Percentiles rank a stretch among this genome's conserved stretches.
Evolutionary conservation across 2,113 vertebrate species (phyloP).

Genomic region (Rhineura floridana): DNA sequence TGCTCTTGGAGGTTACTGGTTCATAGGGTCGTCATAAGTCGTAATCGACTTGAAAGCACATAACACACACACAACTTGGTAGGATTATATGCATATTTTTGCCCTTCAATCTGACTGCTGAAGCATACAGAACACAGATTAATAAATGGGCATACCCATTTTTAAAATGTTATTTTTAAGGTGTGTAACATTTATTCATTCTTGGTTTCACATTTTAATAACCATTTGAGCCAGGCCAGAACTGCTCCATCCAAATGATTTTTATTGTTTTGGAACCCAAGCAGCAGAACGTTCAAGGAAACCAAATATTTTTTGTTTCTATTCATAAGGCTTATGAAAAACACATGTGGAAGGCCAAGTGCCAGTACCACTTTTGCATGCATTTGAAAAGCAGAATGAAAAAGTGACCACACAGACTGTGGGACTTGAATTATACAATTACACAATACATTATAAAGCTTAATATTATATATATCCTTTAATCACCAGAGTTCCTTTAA

Average conservation of each 20-base stretch:
- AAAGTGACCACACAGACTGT: conserved; percentile 40
- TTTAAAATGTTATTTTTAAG: not conserved
- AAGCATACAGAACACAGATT: conserved; percentile 19
- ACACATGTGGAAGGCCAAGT: not conserved
- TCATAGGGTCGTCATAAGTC: too few relatives aligned
- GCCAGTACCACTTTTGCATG: not conserved
- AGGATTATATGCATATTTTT: conserved; percentile 33
- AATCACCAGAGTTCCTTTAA: conserved; percentile 48
- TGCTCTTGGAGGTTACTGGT: too few relatives aligned
- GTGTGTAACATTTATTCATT: not conserved
- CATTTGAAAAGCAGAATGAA: conserved; percentile 24
- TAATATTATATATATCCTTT: conserved; percentile 52
- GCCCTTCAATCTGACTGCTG: conserved; percentile 34
- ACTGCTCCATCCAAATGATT: not conserved
- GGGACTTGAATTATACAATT: conserved; percentile 27
- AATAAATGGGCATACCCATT: not conserved
- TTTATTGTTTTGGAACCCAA: conserved; percentile 43
- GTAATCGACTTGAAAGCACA: too few relatives aligned
- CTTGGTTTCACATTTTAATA: conserved; percentile 11
- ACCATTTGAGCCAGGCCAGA: conserved; percentile 5
- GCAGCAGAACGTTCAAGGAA: conserved; percentile 25
- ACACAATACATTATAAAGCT: conserved; percentile 40
- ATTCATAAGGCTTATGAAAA: conserved; percentile 43
- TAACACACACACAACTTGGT: too few relatives aligned
- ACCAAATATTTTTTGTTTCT: conserved; percentile 25